Evolutionary conservation across 1,140 invertebrate species (phyloP), one percentile per base, ranked within the genome.

Genomic region (Zaprionus taronus): DNA sequence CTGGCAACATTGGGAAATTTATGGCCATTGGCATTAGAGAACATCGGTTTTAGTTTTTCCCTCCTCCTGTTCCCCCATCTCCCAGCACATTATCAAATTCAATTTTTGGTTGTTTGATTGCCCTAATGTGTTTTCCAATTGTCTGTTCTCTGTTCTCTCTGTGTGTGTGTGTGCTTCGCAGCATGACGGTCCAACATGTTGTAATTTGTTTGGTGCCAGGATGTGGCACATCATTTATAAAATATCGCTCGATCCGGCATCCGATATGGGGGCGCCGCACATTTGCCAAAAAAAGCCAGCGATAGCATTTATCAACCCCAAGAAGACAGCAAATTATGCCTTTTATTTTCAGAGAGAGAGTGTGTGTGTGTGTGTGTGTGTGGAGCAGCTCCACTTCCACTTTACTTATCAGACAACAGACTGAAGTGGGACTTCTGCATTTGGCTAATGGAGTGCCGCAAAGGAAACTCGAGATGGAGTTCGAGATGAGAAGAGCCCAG

Each of bases 81-180:
- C 47, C 65, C 31, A 41, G 34, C 61, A 70, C 84, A 89, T 90
- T 89, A 89, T 90, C 85, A 89, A 90, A 81, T 89, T 89, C 85
- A 89, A 89, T 89, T 89, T 89, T 89, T 76, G 58, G 76, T 80
- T 89, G 81, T 89, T 89, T 89, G 85, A 90, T 85, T 90, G 65
- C 81, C 81, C 70, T 89, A 89, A 89, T 89, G 85, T 90, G 68
- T 89, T 89, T 89, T 90, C 79, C 83, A 87, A 83, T 87, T 83
- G 77, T 87, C 66, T 73, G 34, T 24, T 69, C 7, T 56, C 28
- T 31, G 28, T 2, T 28, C 1, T 20, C 38, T 58, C n/a, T 38
- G 31, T 69, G 15, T 24, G 67, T 61, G 36, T 75, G 31, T 79
- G 67, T 78, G 63, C 58, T 53, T 26, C 69, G 53, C 72, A 71